These are phyloP conservation scores for Nephotettix cincticeps DNA, from an alignment of 1,140 invertebrate species.

Conservation along the genomic window DNA sequence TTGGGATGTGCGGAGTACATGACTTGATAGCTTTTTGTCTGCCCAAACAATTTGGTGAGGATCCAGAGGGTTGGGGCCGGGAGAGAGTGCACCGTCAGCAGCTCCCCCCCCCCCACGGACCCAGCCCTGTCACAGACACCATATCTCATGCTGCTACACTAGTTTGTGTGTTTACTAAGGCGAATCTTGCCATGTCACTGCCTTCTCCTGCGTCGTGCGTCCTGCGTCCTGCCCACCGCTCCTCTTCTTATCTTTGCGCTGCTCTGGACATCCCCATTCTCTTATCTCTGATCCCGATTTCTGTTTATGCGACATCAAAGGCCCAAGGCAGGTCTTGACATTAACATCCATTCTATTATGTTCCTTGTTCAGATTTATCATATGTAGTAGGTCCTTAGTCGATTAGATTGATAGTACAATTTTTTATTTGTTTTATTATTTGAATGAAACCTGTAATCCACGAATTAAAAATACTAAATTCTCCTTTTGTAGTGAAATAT, in stretches of 20 bases:
- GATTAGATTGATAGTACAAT: too few relatives aligned
- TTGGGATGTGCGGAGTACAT: slow-evolving; percentile 14
- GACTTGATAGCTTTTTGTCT: slow-evolving; percentile 20
- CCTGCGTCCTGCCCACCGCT: not conserved
- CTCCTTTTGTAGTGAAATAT: too few relatives aligned
- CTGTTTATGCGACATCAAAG: slow-evolving; percentile 16
- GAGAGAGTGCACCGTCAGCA: slow-evolving; percentile 9
- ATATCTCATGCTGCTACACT: not conserved
- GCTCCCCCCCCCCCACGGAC: not conserved
- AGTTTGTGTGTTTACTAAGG: not conserved
- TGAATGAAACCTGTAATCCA: too few relatives aligned
- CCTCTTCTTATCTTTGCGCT: slow-evolving; percentile 5
- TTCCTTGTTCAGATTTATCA: too few relatives aligned
- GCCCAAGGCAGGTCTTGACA: not conserved
- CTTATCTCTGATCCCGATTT: not conserved
- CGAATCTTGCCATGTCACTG: not conserved
- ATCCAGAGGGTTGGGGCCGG: not conserved
- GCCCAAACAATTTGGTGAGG: slow-evolving; percentile 21
- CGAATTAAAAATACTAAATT: too few relatives aligned
- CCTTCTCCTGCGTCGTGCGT: not conserved
- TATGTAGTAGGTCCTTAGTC: too few relatives aligned
- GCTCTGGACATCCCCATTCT: not conserved
- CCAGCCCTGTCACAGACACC: slow-evolving; percentile 8
- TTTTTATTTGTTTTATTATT: too few relatives aligned
- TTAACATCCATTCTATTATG: too few relatives aligned